A percentile compares a stretch with the other conserved stretches of the same genome.
Evolutionary conservation across 2,113 vertebrate species (phyloP).

Genomic region (Silurus asotus): DNA sequence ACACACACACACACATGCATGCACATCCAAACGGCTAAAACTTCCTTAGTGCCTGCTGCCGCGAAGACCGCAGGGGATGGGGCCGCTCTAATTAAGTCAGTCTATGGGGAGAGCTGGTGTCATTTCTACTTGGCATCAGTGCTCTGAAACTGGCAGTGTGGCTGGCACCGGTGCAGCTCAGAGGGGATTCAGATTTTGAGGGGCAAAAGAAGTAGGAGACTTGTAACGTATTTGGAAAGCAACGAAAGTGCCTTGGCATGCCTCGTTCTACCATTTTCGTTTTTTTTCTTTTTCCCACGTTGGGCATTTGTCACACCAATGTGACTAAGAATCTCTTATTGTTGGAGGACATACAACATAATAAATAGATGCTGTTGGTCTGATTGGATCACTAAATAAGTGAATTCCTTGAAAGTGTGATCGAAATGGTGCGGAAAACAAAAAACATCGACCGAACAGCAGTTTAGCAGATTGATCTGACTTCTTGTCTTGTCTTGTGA

Average conservation of each 20-base stretch:
- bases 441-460: no score
- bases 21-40: constrained; percentile 72
- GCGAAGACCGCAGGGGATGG: constrained; percentile 70
- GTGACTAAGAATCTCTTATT: constrained; percentile 19
- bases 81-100: constrained; percentile 78
- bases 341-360: constrained; percentile 31
- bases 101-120: constrained; percentile 72
- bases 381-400: not conserved
- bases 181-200: constrained; percentile 39
- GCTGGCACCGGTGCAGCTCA: constrained; percentile 61
- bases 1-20: constrained; percentile 58
- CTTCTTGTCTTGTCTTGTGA: no score
- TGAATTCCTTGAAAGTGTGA: not conserved
- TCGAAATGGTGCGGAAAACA: no score
- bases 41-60: constrained; percentile 77
- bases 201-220: constrained; percentile 50
- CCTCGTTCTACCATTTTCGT: not conserved
- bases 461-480: no score
- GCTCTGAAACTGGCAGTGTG: constrained; percentile 69
- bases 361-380: constrained; percentile 32
- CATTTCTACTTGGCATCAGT: constrained; percentile 77
- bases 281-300: constrained; percentile 35
- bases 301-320: constrained; percentile 33
- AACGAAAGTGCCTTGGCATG: constrained; percentile 35
- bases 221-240: constrained; percentile 50